Evolutionary conservation across 2,797 vertebrate genomes (phyloP).

Genomic region (Sebastes steindachneri): DNA sequence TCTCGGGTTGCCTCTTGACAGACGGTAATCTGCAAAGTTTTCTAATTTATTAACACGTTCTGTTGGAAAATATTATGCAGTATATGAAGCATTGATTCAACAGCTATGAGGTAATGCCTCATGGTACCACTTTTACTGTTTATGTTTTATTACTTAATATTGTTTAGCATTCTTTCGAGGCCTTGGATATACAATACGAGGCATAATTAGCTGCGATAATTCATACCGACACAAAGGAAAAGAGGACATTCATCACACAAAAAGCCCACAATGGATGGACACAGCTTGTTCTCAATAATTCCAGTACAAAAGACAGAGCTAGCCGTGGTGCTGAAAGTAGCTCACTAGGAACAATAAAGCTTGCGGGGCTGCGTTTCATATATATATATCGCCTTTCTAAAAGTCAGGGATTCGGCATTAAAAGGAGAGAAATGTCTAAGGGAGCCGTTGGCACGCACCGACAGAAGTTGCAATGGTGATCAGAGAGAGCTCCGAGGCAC

Average conservation of each 20-base stretch:
- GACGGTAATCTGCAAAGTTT: neutral
- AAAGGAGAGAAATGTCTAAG: conserved; percentile 44
- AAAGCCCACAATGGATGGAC: neutral
- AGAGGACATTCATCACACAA: conserved; percentile 3
- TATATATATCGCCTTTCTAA: neutral
- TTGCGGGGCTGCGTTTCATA: conserved; percentile 5
- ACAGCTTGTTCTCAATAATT: neutral
- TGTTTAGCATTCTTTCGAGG: neutral
- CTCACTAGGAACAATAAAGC: conserved; percentile 28
- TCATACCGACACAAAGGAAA: conserved; percentile 16
- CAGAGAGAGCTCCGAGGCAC: conserved; percentile 50
- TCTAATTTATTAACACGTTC: neutral
- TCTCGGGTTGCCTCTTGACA: neutral
- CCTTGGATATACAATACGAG: neutral
- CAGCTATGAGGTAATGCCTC: neutral
- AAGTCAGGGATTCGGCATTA: conserved; percentile 1
- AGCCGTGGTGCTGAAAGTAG: conserved; percentile 54
- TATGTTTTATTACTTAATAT: conserved; percentile 7
- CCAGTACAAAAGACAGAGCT: conserved; percentile 21
- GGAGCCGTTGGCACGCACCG: conserved; percentile 36
- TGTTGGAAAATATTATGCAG: neutral
- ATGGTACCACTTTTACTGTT: conserved; percentile 6
- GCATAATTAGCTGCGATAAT: conserved; percentile 1
- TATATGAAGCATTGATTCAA: conserved; percentile 27
- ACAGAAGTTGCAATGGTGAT: conserved; percentile 45